Conservation (phyloP, 2,888 invertebrate species). For the Lymantria monacha region DNA sequence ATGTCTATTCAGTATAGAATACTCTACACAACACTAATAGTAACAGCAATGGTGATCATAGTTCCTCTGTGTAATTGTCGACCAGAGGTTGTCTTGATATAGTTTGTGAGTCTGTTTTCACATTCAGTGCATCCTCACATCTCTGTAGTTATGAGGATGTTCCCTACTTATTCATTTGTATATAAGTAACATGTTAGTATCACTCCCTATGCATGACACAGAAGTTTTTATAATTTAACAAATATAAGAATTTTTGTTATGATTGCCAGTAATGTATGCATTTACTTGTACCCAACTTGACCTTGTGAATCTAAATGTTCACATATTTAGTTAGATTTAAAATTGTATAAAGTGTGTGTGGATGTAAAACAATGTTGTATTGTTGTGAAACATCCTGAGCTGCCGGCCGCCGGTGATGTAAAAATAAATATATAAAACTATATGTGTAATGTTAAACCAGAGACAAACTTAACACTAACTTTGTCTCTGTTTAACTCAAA, state of each 20-base stretch:
- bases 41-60: too few species aligned
- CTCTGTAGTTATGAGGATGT: too few species aligned
- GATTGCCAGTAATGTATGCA: slow-evolving; percentile 14
- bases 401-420: slow-evolving; percentile 17
- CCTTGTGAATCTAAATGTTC: neutral
- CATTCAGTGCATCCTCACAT: too few species aligned
- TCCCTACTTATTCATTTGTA: neutral
- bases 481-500: slow-evolving; percentile 40
- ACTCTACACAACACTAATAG: too few species aligned
- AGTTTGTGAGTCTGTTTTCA: too few species aligned
- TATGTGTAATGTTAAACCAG: slow-evolving; percentile 35
- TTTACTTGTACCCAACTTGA: slow-evolving; percentile 23
- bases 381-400: neutral
- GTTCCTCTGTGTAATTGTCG: too few species aligned
- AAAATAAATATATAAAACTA: slow-evolving; percentile 26
- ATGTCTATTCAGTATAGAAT: too few species aligned
- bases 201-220: neutral
- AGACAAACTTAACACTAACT: slow-evolving; percentile 25
- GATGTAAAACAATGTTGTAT: slow-evolving; percentile 6
- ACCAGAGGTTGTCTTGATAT: too few species aligned
- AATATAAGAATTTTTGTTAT: neutral
- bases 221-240: neutral
- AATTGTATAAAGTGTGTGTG: slow-evolving; percentile 29
- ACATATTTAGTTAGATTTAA: slow-evolving; percentile 26
- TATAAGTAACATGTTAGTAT: neutral